Evolutionary conservation across 2,113 vertebrate species (phyloP).

Genomic region (Fulica atra): DNA sequence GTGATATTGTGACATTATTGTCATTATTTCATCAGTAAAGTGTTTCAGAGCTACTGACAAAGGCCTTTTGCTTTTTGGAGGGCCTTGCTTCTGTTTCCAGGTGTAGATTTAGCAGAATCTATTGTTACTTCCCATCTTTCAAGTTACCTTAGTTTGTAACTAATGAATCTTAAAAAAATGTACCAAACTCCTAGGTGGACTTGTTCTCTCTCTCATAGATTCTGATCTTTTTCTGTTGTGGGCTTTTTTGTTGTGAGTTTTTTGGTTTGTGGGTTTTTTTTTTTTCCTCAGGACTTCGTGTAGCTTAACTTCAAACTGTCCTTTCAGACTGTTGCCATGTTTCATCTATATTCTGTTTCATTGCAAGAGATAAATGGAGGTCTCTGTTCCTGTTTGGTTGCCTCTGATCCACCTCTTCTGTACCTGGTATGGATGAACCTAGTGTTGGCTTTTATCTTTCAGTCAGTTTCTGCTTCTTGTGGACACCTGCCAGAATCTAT

Average conservation of each 20-base stretch:
- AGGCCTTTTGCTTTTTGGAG: neutral
- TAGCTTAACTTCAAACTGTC: neutral
- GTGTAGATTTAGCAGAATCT: neutral
- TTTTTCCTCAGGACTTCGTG: neutral
- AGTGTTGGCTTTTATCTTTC: neutral
- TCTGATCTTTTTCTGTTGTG: neutral
- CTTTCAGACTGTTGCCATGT: neutral
- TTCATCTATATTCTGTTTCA: constrained; percentile 30
- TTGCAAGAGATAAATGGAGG: constrained; percentile 13
- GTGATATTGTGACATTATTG: neutral
- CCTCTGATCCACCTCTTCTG: constrained; percentile 26
- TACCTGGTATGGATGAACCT: neutral
- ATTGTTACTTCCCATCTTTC: neutral
- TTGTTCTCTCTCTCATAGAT: neutral
- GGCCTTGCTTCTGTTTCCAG: neutral
- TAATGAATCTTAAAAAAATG: neutral
- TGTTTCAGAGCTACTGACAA: neutral
- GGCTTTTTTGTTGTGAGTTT: neutral
- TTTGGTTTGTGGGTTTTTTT: too few relatives aligned
- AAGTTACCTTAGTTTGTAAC: neutral
- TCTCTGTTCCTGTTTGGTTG: constrained; percentile 8
- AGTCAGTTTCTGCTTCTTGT: constrained; percentile 18
- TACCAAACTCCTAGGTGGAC: neutral
- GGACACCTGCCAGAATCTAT: neutral
- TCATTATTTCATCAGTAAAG: neutral